Percentiles rank a stretch among this genome's conserved stretches.
These are phyloP conservation scores for Caenorhabditis elegans DNA, from an alignment of 1,140 invertebrate species.

Conservation along the genomic window WBcel235 BX284605.5:14973501-14974000, in stretches of 20 bases:
- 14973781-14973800: too few species aligned
- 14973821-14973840: too few species aligned
- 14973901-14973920: not conserved
- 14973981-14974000: not conserved
- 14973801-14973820: too few species aligned
- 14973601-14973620: not conserved
- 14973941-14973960: not conserved
- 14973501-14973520: too few species aligned
- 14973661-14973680: too few species aligned
- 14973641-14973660: not conserved
- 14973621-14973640: not conserved
- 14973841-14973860: too few species aligned
- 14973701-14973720: too few species aligned
- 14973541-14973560: not conserved
- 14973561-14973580: not conserved
- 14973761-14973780: too few species aligned
- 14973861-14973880: constrained; percentile 7
- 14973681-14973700: too few species aligned
- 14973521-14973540: not conserved
- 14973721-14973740: too few species aligned
- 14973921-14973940: not conserved
- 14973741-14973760: too few species aligned
- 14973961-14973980: not conserved
- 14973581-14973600: not conserved
- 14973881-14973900: not conserved